Percentiles rank a stretch among this genome's conserved stretches.
These are phyloP conservation scores for Pocillopora meandrina DNA, from an alignment of 92 coral and sea anemone species.

Conservation along the genomic window DNA sequence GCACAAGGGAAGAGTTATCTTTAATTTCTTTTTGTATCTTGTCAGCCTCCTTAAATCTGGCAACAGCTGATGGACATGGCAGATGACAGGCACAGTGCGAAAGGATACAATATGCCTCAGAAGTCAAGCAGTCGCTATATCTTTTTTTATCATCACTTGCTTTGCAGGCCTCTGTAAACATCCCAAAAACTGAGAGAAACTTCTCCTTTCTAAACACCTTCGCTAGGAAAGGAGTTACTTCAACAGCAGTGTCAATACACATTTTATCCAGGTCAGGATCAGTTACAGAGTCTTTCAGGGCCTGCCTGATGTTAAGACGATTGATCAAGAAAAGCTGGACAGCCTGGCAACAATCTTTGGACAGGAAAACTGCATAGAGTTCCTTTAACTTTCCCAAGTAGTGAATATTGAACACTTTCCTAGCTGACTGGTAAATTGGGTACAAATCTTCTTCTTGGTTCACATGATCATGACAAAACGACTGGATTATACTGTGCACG, in stretches of 20 bases:
- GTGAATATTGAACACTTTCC: constrained; percentile 81
- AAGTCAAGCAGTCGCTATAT: constrained; percentile 82
- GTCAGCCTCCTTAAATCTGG: constrained; percentile 85
- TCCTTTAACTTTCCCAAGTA: constrained; percentile 72
- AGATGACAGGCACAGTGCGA: constrained; percentile 94
- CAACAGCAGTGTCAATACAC: constrained; percentile 78
- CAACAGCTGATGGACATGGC: constrained; percentile 74
- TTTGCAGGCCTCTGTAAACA: constrained; percentile 70
- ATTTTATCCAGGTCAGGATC: constrained; percentile 68
- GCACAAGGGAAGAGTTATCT: constrained; percentile 64
- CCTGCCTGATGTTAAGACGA: constrained; percentile 88
- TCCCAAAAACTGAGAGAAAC: constrained; percentile 75
- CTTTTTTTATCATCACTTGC: constrained; percentile 66
- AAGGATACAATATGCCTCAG: constrained; percentile 90
- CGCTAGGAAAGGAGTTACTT: constrained; percentile 79
- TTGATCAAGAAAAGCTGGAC: constrained; percentile 69
- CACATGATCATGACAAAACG: constrained; percentile 79
- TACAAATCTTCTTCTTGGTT: constrained; percentile 51
- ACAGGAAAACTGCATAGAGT: constrained; percentile 63
- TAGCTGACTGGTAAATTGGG: constrained; percentile 57
- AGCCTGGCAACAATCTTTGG: constrained; percentile 59
- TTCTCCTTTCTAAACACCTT: constrained; percentile 82
- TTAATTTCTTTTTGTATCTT: constrained; percentile 71
- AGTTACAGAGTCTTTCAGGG: constrained; percentile 68
- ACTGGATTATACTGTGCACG: constrained; percentile 88